These are phyloP conservation scores for Pogonognathellus flavescens DNA, from an alignment of 1,140 invertebrate species.

Conservation along the genomic window DNA sequence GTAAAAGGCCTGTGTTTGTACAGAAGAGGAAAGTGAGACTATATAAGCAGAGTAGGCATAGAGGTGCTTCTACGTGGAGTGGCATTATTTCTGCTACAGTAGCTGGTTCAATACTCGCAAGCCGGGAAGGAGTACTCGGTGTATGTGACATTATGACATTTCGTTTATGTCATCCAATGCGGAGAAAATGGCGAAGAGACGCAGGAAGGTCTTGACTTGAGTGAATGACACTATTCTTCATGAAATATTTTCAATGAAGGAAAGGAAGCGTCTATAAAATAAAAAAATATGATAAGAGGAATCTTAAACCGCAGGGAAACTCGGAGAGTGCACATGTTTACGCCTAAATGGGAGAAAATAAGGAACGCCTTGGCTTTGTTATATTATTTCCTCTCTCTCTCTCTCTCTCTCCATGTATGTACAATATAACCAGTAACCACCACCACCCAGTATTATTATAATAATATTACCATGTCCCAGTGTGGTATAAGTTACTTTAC, in stretches of 20 bases:
- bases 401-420: background rate
- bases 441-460: background rate
- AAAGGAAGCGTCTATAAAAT: conserved; percentile 32
- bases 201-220: conserved; percentile 24
- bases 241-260: conserved; percentile 47
- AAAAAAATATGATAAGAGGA: conserved; percentile 43
- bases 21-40: too few species aligned
- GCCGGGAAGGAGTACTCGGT: background rate
- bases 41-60: too few species aligned
- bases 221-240: conserved; percentile 36
- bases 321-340: conserved; percentile 37
- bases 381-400: conserved; percentile 6
- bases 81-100: background rate
- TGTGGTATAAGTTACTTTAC: too few species aligned
- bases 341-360: conserved; percentile 48
- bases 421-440: too few species aligned
- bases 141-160: conserved; percentile 48
- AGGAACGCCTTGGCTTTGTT: background rate
- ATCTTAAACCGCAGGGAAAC: conserved; percentile 39
- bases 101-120: background rate
- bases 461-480: background rate
- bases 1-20: too few species aligned
- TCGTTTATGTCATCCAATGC: conserved; percentile 39
- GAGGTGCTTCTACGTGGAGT: background rate
- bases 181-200: conserved; percentile 20